Evolutionary conservation across 2,888 invertebrate genomes (phyloP), one percentile per base, ranked within the genome.

Genomic region (Ophioninae sp.): DNA sequence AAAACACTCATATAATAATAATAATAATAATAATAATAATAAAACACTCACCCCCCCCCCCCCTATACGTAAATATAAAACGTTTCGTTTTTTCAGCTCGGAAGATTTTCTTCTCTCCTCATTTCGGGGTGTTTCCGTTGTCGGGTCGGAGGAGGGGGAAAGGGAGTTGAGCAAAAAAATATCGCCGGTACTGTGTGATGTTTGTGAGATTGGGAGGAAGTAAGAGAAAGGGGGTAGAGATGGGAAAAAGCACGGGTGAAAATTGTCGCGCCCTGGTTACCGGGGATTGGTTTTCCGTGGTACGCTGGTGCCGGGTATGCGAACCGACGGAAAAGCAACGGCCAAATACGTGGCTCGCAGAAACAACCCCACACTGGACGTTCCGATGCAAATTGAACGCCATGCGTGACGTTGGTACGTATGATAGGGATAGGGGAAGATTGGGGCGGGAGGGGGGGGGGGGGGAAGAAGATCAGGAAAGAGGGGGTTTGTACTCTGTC

Each of bases 311-410:
- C 63, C 37, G 58, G 59, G 72, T n/a, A 79, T 72, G 56, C 72
- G 69, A 71, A 51, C 20, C 73, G 67, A 73, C 79, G 23, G 58
- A 67, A 59, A 22, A 23, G 23, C 71, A n/a, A 51, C 20, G 23
- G 13, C 44, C 41, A 58, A 17, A 51, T 67, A 44, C 51, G 61
- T 39, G 71, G 64, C 75, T 75, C 64, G 51, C 2, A 13, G 44
- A 8, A 10, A 44, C 71, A 71, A 79, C 22, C 77, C 73, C 61
- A 61, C 65, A 41, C 72, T 74, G 78, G 84, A 84, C 78, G 81
- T 84, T 84, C 81, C 73, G 84, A 84, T 84, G 84, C 84, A 84
- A 84, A 84, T 84, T 81, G 72, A 81, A 81, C 75, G 79, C 67
- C 71, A 69, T 74, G 44, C 44, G 56, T 44, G 44, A 44, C 23